Base-by-base conservation (phyloP, 2,113 vertebrate species). In the Notechis scutatus region DNA sequence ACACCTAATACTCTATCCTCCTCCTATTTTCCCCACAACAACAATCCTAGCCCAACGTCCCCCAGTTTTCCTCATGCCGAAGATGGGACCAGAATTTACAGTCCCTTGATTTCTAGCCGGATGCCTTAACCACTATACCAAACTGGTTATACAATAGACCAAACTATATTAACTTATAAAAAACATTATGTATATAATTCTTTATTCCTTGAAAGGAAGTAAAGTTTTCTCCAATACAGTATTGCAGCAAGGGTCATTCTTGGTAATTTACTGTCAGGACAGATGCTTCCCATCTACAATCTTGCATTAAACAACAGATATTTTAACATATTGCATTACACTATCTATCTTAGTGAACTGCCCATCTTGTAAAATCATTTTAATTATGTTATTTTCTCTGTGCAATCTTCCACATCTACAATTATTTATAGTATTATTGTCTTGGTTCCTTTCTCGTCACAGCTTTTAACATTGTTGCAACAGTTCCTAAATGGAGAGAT, bases 381-480 rank as follows among this genome's bases (percentile, higher is more conserved):
- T 96, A 97, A 97, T 98, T 95, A 95, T 93, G 91, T 95, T 97
- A 95, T 96, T 97, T 97, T 97, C 88, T 96, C 95, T 93, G 91
- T 88, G 88, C 91, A 96, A 97, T 97, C 97, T 95, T 93, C 89
- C 91, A 94, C 97, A 97, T 96, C 96, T 97, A 96, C 93, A 95
- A 97, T 97, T 96, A 97, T 97, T 97, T 98, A 97, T 96, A 96
- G 95, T 96, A 94, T 96, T 95, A 96, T 94, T 96, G 96, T 95
- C 96, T 96, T 96, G 56, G 95, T 97, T 97, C 96, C 96, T 97
- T 97, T 97, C 96, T 95, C 96, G 96, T 59, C 92, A 26, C 91
- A 50, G 91, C 89, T 96, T 96, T 96, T 97, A 97, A 97, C 94
- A 94, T 93, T 94, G 95, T 88, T 96, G 91, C 93, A 97, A 92